Conservation (phyloP, 2,113 vertebrate species). For the Nymphicus hollandicus region DNA sequence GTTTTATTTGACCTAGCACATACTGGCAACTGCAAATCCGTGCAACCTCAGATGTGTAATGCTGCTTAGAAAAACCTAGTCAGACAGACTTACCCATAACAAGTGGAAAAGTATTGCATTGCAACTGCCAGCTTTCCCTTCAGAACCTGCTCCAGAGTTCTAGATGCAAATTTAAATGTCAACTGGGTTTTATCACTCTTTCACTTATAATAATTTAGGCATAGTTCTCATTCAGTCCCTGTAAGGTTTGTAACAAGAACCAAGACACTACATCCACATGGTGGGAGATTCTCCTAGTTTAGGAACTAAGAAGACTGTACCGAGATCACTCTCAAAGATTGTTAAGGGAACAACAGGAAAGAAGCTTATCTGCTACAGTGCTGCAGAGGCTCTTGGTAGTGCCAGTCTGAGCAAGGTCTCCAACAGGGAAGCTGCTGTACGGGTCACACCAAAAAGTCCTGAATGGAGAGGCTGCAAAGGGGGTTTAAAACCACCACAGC, state of each 20-base stretch:
- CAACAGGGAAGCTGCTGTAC: neutral
- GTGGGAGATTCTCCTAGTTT: neutral
- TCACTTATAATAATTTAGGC: neutral
- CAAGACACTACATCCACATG: neutral
- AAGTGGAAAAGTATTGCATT: fast-evolving
- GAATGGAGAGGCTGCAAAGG: neutral
- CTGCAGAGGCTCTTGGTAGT: neutral
- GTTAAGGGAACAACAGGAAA: neutral
- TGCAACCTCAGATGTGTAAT: neutral
- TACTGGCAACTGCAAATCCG: neutral
- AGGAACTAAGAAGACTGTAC: neutral
- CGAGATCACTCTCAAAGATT: neutral
- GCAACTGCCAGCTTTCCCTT: neutral
- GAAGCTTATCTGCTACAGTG: neutral
- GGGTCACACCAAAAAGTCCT: neutral
- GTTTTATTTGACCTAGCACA: neutral
- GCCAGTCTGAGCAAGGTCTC: neutral
- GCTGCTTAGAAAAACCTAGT: neutral
- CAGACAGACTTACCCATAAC: neutral
- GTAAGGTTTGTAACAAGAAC: neutral
- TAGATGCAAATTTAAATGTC: neutral
- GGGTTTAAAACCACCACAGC: neutral
- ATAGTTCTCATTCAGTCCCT: neutral
- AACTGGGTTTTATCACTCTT: neutral
- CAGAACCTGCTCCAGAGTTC: neutral